These are phyloP conservation scores for Eretmochelys imbricata DNA, from an alignment of 2,113 vertebrate genomes.

Conservation along the genomic window DNA sequence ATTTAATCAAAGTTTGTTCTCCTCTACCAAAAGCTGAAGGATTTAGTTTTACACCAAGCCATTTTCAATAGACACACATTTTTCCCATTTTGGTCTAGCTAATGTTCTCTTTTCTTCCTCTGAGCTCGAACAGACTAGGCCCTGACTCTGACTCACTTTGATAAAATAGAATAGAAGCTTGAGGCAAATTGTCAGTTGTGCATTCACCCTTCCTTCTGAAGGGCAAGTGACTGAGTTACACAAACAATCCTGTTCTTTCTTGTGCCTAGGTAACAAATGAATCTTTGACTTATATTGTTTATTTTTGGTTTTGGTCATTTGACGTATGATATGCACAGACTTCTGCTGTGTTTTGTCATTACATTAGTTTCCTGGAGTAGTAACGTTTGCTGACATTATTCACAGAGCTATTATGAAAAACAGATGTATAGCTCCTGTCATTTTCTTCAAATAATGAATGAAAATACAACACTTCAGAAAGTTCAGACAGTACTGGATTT, in stretches of 20 bases:
- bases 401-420: accelerated
- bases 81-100: background rate
- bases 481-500: background rate
- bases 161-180: background rate
- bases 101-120: background rate
- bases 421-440: background rate
- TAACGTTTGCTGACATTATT: background rate
- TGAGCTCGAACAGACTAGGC: background rate
- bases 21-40: accelerated
- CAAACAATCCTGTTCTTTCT: background rate
- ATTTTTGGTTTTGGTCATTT: accelerated
- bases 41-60: background rate
- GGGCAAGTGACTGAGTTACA: background rate
- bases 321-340: background rate
- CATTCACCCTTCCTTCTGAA: background rate
- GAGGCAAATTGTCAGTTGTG: background rate
- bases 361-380: background rate
- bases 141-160: background rate
- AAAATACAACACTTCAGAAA: background rate
- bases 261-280: background rate
- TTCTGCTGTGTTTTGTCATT: background rate
- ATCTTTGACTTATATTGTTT: background rate
- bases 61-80: background rate
- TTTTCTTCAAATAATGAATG: background rate
- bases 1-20: background rate